Conservation (phyloP, 1,140 invertebrate species). For the Fopius arisanus region DNA sequence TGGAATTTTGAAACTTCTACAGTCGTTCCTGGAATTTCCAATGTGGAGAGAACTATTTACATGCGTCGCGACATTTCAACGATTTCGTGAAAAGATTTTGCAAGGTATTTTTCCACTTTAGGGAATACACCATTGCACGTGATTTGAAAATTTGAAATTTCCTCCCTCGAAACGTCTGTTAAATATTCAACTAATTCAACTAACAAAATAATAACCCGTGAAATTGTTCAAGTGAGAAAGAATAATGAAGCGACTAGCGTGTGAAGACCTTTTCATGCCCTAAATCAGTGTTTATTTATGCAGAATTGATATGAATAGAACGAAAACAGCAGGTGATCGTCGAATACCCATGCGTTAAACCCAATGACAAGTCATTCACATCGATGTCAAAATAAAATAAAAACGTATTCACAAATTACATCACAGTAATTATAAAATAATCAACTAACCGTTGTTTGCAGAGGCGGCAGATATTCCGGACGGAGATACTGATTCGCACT, state of each 20-base stretch:
- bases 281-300: background rate
- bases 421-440: background rate
- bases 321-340: background rate
- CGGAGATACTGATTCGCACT: slow-evolving; percentile 87
- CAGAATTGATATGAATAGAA: background rate
- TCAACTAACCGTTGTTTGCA: slow-evolving; percentile 85
- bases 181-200: background rate
- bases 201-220: background rate
- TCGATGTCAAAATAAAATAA: background rate
- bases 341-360: too few relatives aligned
- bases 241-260: background rate
- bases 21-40: slow-evolving; percentile 4
- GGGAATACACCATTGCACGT: background rate
- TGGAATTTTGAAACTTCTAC: slow-evolving; percentile 3
- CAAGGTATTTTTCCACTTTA: slow-evolving; percentile 8
- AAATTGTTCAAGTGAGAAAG: background rate
- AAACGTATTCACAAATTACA: background rate
- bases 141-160: background rate
- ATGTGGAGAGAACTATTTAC: slow-evolving; percentile 5
- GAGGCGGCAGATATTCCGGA: slow-evolving; percentile 89
- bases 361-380: too few relatives aligned
- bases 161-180: background rate
- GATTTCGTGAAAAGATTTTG: slow-evolving; percentile 3
- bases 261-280: background rate
- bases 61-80: slow-evolving; percentile 14